Evolutionary conservation across 2,113 vertebrate species (phyloP), one percentile per base, ranked within the genome.

Genomic region (Anthoscopus minutus): DNA sequence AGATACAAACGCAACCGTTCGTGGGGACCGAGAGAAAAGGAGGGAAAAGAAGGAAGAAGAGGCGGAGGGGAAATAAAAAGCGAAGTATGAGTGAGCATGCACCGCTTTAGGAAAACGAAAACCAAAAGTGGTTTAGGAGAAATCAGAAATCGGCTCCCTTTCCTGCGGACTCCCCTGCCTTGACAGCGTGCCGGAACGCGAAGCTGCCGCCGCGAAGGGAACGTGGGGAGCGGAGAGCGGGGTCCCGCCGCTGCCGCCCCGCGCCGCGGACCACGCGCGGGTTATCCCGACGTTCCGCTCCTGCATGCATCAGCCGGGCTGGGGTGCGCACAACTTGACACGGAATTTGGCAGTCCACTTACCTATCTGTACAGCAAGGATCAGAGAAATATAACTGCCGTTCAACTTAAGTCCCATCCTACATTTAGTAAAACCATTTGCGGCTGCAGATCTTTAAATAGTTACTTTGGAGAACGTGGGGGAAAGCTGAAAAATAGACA

Each of bases 351-450:
- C 86, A 58, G 93, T 95, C 92, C 96, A 98, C 99, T 99, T 98
- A 99, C 99, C 99, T 98, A 99, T 97, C 96, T 99, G 99, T 57
- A 99, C 98, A 96, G 98, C 99, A 40, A 99, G 98, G 97, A 98
- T 97, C 97, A 99, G 98, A 96, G 98, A 98, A 98, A 99, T 98
- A 80, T 98, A 99, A 98, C 97, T 99, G 98, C 98, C 99, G 98
- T 98, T 98, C 98, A 98, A 98, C 98, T 98, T 98, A 98, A 98
- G 98, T 99, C 99, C 99, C 99, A 99, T 99, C 98, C 98, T 99
- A 98, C 97, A 98, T 98, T 98, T 98, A 98, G 98, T 99, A 98
- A 98, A 98, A 99, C 98, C 98, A 99, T 99, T 99, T 98, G 98
- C 98, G 98, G 97, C 96, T 97, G 98, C 98, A 98, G 96, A 98